phyloP scores from a whole-genome alignment of 2,888 invertebrate species.

The Volucella zonaria region DNA sequence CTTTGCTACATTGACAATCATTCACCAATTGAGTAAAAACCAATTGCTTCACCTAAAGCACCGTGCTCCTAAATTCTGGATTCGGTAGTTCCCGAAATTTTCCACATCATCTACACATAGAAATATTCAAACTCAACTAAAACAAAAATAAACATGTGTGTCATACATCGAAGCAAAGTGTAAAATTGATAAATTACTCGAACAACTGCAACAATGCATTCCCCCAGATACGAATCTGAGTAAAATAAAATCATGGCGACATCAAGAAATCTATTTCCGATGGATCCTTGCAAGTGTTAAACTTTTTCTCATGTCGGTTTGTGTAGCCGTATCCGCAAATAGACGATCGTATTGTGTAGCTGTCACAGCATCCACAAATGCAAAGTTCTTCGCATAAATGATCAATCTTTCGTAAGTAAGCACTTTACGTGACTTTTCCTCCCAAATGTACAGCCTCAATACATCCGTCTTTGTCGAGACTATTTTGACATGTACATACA shows the following conservation, averaged over 20 bases:
- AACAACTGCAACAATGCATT: slow-evolving; percentile 69
- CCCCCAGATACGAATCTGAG: not conserved
- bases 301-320: slow-evolving; percentile 5
- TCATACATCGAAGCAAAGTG: slow-evolving; percentile 25
- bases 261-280: slow-evolving; percentile 61
- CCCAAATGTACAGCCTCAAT: slow-evolving; percentile 18
- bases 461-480: slow-evolving; percentile 31
- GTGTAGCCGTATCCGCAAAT: slow-evolving; percentile 23
- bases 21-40: no score
- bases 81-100: no score
- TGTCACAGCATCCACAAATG: slow-evolving; percentile 16
- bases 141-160: slow-evolving; percentile 46
- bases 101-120: no score
- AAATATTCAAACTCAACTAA: not conserved
- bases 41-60: no score
- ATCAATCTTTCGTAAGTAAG: slow-evolving; percentile 51
- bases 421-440: slow-evolving; percentile 21
- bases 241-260: slow-evolving; percentile 42
- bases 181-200: slow-evolving; percentile 64
- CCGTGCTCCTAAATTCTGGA: no score
- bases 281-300: slow-evolving; percentile 31
- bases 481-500: slow-evolving; percentile 9
- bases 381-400: slow-evolving; percentile 36
- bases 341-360: slow-evolving; percentile 28
- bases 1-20: no score